phyloP scores from a whole-genome alignment of 2,888 invertebrate genomes.

The Macroteleia sp. region DNA sequence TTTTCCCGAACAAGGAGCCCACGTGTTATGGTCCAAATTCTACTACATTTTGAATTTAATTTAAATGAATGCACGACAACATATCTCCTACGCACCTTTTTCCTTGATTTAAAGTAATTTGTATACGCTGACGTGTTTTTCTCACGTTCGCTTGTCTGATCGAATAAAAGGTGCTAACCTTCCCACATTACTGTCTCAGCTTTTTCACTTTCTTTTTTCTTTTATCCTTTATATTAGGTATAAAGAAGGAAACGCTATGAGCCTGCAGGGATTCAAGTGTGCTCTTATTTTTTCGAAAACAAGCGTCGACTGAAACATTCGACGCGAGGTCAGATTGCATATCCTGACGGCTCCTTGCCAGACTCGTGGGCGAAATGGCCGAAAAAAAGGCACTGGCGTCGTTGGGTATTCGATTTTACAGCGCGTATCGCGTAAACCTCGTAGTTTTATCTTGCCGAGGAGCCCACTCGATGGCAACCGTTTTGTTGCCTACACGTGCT shows the following conservation, averaged over 20 bases:
- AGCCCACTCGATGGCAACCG: conserved; percentile 62
- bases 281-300: conserved; percentile 57
- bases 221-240: conserved; percentile 9
- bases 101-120: conserved; percentile 40
- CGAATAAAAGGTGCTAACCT: conserved; percentile 63
- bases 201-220: conserved; percentile 11
- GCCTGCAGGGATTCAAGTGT: conserved; percentile 34
- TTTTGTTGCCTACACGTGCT: conserved; percentile 63
- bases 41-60: conserved; percentile 26
- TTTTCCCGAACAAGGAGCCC: conserved; percentile 79
- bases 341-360: conserved; percentile 55
- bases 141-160: conserved; percentile 62
- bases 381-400: conserved; percentile 52
- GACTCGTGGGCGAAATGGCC: conserved; percentile 62
- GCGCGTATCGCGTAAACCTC: conserved; percentile 63
- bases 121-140: conserved; percentile 54
- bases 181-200: conserved; percentile 51
- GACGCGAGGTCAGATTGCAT: conserved; percentile 55
- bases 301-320: conserved; percentile 53
- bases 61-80: conserved; percentile 7
- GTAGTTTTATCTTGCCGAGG: conserved; percentile 59
- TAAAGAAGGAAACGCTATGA: conserved; percentile 50
- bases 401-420: conserved; percentile 61
- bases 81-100: conserved; percentile 34
- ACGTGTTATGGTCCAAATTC: conserved; percentile 70